Percentiles rank a stretch among this genome's conserved stretches.
Evolutionary conservation across 1,140 invertebrate genomes (phyloP).

Genomic region (Manduca sexta): DNA sequence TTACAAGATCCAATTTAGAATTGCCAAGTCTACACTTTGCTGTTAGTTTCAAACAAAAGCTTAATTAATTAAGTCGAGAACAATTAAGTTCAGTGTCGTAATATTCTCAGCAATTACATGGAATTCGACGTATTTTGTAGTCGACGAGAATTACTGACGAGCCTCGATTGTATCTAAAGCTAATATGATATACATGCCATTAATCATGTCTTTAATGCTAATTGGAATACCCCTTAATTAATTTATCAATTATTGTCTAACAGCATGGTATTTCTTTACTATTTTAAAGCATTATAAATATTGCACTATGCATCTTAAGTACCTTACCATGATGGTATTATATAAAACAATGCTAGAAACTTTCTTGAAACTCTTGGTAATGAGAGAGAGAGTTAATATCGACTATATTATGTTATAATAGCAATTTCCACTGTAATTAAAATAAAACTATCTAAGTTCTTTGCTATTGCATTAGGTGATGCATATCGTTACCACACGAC

Average conservation of each 20-base stretch:
- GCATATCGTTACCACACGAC: no score
- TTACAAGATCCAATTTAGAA: constrained; percentile 73
- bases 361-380: no score
- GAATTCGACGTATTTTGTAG: constrained; percentile 70
- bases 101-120: constrained; percentile 70
- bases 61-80: constrained; percentile 73
- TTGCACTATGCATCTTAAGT: no score
- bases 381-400: no score
- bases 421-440: no score
- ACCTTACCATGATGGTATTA: no score
- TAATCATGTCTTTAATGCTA: constrained; percentile 62
- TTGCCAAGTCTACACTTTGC: constrained; percentile 72
- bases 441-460: no score
- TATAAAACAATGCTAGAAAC: no score
- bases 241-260: constrained; percentile 5
- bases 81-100: constrained; percentile 71
- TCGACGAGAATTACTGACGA: constrained; percentile 61
- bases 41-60: constrained; percentile 73
- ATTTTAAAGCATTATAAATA: no score
- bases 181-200: constrained; percentile 64
- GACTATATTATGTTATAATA: no score
- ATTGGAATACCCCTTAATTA: constrained; percentile 67
- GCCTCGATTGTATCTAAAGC: constrained; percentile 60
- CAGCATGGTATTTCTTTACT: no score
- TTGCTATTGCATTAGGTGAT: no score